These are phyloP conservation scores for Gobio occitaniae DNA, from an alignment of 2,797 vertebrate species.

Conservation along the genomic window DNA sequence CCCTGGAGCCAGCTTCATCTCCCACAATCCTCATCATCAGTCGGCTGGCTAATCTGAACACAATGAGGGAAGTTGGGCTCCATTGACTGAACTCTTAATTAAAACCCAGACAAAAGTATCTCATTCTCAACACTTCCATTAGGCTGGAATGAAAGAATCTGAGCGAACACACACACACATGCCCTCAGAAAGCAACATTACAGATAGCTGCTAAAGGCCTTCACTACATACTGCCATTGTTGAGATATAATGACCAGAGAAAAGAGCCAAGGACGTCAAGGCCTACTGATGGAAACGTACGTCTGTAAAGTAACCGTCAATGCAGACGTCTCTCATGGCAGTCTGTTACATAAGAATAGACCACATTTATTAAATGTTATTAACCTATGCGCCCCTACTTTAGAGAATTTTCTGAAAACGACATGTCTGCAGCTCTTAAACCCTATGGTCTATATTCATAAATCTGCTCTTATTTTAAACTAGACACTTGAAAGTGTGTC, in stretches of 20 bases:
- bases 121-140: conserved; percentile 40
- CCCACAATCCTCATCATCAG: conserved; percentile 35
- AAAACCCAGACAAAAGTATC: conserved; percentile 55
- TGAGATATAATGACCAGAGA: conserved; percentile 27
- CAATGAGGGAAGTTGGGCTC: conserved; percentile 63
- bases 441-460: too few species aligned
- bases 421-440: too few species aligned
- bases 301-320: neutral
- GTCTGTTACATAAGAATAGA: too few species aligned
- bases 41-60: conserved; percentile 68
- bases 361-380: too few species aligned
- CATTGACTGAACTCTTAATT: conserved; percentile 58
- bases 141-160: conserved; percentile 46
- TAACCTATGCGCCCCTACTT: too few species aligned
- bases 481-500: too few species aligned
- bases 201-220: neutral
- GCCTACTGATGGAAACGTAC: neutral
- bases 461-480: too few species aligned
- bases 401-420: too few species aligned
- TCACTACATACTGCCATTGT: neutral
- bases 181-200: conserved; percentile 1
- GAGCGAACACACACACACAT: conserved; percentile 20
- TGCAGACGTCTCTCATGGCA: neutral
- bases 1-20: conserved; percentile 39
- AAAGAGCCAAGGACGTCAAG: neutral